Conservation (phyloP, 2,797 vertebrate species). For the Scleropages formosus region DNA sequence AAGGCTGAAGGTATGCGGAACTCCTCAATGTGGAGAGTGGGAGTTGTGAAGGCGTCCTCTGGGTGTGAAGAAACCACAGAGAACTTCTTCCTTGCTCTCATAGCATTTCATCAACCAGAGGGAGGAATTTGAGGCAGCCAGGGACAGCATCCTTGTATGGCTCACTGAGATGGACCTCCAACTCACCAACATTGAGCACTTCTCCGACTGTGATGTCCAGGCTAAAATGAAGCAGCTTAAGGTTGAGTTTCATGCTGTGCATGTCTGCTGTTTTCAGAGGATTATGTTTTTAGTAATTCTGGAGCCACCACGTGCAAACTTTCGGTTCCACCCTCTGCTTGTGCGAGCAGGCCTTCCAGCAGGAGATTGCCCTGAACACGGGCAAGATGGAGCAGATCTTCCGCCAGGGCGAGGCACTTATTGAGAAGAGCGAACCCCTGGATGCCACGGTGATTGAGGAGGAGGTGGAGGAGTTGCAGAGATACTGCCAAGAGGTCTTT, state of each 20-base stretch:
- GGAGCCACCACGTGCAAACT: not conserved
- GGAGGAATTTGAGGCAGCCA: constrained; percentile 92
- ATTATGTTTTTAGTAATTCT: too few species aligned
- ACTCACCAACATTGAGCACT: constrained; percentile 96
- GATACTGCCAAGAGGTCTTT: constrained; percentile 93
- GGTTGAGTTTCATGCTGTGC: constrained; percentile 60
- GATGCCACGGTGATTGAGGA: constrained; percentile 92
- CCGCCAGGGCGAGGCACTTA: constrained; percentile 84
- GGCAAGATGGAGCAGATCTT: constrained; percentile 87
- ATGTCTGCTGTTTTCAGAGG: not conserved
- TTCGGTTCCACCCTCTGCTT: not conserved
- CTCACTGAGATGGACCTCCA: constrained; percentile 99
- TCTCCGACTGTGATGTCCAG: constrained; percentile 94
- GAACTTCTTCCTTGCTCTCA: not conserved
- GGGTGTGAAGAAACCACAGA: not conserved
- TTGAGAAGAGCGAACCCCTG: constrained; percentile 91
- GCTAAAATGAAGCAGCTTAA: constrained; percentile 94
- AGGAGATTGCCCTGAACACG: constrained; percentile 88
- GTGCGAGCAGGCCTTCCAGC: constrained; percentile 83
- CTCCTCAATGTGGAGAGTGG: too few species aligned
- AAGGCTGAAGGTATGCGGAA: constrained; percentile 81
- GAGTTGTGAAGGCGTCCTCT: too few species aligned
- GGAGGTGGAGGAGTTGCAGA: constrained; percentile 88
- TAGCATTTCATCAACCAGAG: constrained; percentile 94
- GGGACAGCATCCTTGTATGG: constrained; percentile 93